phyloP scores from a whole-genome alignment of 2,888 invertebrate species.

The Drosophila eohydei region DNA sequence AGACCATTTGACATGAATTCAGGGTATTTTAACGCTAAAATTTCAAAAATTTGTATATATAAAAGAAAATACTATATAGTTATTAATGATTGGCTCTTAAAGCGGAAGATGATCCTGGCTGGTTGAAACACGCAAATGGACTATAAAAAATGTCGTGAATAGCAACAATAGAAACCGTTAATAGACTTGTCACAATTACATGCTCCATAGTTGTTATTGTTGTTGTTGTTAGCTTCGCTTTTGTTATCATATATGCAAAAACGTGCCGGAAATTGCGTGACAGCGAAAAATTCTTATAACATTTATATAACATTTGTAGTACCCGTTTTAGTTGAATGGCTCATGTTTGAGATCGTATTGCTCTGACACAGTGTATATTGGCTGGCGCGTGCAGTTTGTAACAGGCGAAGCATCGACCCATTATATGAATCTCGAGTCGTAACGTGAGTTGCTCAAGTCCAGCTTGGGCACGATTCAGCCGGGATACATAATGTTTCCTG shows the following conservation, averaged over 20 bases:
- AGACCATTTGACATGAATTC: not conserved
- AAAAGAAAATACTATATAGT: not conserved
- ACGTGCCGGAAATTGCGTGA: conserved; percentile 78
- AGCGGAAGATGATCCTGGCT: conserved; percentile 15
- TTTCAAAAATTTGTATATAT: not conserved
- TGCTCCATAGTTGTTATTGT: conserved; percentile 27
- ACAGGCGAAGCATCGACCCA: not conserved
- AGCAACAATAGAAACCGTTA: conserved; percentile 38
- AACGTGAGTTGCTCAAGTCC: not conserved
- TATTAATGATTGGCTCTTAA: conserved; percentile 3
- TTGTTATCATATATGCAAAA: conserved; percentile 49
- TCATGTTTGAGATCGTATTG: conserved; percentile 46
- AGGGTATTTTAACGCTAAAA: not conserved
- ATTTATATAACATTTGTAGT: conserved; percentile 59
- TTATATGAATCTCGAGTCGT: too few species aligned
- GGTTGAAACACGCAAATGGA: not conserved
- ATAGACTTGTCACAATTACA: conserved; percentile 61
- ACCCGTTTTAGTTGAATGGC: conserved; percentile 49
- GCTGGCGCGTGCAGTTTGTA: conserved; percentile 4
- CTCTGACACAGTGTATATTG: conserved; percentile 1
- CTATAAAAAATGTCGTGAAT: conserved; percentile 1
- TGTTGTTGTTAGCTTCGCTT: conserved; percentile 17
- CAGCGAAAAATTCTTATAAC: conserved; percentile 58
- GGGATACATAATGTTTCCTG: not conserved
- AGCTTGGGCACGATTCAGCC: not conserved